These are phyloP conservation scores for Daktulosphaira vitifoliae DNA, from an alignment of 1,140 invertebrate species.

Conservation along the genomic window DNA sequence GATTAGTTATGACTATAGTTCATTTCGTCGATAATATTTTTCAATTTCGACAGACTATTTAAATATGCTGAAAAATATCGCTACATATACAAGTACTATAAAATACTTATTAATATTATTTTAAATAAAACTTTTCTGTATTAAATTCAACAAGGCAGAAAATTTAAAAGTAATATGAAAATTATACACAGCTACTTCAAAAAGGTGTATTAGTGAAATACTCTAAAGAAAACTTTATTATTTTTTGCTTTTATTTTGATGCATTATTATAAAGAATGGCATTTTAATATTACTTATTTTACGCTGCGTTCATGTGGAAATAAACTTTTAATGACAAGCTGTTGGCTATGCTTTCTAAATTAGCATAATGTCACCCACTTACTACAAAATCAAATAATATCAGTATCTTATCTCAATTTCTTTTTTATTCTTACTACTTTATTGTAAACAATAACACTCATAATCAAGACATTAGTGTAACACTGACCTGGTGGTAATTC, in stretches of 20 bases:
- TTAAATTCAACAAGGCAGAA: no score
- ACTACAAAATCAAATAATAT: slow-evolving; percentile 2
- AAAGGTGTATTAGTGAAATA: slow-evolving; percentile 13
- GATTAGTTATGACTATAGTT: no score
- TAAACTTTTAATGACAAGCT: slow-evolving; percentile 34
- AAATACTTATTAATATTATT: no score
- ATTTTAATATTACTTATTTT: slow-evolving; percentile 30
- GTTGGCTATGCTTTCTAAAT: slow-evolving; percentile 14
- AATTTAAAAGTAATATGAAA: slow-evolving; percentile 21
- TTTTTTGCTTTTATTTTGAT: background rate
- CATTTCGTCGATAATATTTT: no score
- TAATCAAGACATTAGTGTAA: background rate
- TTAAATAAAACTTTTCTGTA: no score
- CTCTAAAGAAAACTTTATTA: slow-evolving; percentile 9
- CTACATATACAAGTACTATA: no score
- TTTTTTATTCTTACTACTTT: background rate
- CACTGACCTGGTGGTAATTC: slow-evolving; percentile 25
- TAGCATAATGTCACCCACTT: slow-evolving; percentile 23
- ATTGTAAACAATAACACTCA: no score
- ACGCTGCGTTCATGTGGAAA: slow-evolving; percentile 22
- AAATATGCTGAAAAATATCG: no score
- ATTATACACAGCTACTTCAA: slow-evolving; percentile 1
- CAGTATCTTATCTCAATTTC: background rate
- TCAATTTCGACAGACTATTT: no score
- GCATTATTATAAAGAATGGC: slow-evolving; percentile 8